A percentile compares a stretch with the other conserved stretches of the same genome.
These are phyloP conservation scores for Eptesicus fuscus DNA, from an alignment of 2,113 vertebrate species.

Conservation along the genomic window DNA sequence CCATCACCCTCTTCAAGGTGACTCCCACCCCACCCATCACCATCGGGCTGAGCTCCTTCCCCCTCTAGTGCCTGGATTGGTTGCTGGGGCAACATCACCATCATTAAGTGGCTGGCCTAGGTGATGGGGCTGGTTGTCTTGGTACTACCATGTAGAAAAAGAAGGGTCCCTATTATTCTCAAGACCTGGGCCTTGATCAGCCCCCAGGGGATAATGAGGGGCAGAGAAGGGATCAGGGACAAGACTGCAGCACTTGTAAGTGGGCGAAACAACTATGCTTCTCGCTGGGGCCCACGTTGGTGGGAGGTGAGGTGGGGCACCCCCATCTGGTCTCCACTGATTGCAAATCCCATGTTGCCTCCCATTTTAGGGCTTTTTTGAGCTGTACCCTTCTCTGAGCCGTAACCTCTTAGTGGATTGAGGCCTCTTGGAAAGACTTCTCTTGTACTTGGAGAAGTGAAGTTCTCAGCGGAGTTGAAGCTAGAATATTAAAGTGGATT, in stretches of 20 bases:
- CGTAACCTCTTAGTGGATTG: constrained; percentile 86
- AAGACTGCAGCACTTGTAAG: not conserved
- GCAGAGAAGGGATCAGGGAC: not conserved
- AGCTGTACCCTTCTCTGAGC: constrained; percentile 88
- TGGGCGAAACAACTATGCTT: not conserved
- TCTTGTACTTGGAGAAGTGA: not conserved
- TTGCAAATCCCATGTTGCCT: not conserved
- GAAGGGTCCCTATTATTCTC: not conserved
- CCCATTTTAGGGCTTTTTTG: constrained; percentile 92
- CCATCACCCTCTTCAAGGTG: constrained; percentile 95
- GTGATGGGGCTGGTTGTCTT: not conserved
- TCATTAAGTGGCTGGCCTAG: not conserved
- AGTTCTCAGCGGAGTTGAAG: constrained; percentile 38
- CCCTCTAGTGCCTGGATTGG: not conserved
- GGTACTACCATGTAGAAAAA: not conserved
- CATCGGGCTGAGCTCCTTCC: not conserved
- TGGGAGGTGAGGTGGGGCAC: rapidly evolving
- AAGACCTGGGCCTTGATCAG: not conserved
- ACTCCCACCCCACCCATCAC: not conserved
- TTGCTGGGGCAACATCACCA: not conserved
- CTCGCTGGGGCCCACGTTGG: not conserved
- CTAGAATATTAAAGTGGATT: constrained; percentile 68
- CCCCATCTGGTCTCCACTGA: not conserved
- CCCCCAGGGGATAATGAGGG: not conserved
- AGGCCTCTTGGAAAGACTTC: constrained; percentile 42